A percentile compares a stretch with the other conserved stretches of the same genome.
phyloP scores from a whole-genome alignment of 2,888 invertebrate genomes.

The Notodonta ziczac region DNA sequence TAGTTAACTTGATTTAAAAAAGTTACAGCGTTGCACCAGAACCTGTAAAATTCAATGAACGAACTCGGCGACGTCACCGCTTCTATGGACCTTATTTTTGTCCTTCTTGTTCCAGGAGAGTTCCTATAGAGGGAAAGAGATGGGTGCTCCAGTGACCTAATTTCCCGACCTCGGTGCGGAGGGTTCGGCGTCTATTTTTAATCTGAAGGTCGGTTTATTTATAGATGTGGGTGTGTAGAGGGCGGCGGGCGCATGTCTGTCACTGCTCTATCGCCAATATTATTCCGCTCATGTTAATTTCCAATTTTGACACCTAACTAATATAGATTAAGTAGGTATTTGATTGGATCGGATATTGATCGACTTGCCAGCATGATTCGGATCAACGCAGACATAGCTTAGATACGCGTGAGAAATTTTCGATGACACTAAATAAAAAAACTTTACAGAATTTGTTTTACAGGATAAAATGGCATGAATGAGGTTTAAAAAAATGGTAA shows the following conservation, averaged over 20 bases:
- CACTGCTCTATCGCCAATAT: not conserved
- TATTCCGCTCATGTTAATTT: not conserved
- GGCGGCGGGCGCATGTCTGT: constrained; percentile 10
- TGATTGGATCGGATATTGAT: not conserved
- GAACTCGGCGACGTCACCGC: constrained; percentile 72
- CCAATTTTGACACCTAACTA: not conserved
- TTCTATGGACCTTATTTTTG: constrained; percentile 59
- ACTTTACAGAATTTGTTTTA: too few relatives aligned
- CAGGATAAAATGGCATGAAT: too few relatives aligned
- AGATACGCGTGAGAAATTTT: too few relatives aligned
- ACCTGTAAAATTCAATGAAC: constrained; percentile 81
- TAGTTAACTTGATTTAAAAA: constrained; percentile 5
- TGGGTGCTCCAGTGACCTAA: constrained; percentile 70
- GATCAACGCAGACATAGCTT: too few relatives aligned
- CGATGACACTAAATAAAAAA: too few relatives aligned
- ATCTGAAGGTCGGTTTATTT: constrained; percentile 83
- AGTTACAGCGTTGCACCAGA: constrained; percentile 1
- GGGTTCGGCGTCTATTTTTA: constrained; percentile 82
- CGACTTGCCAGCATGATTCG: too few relatives aligned
- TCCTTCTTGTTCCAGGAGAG: constrained; percentile 49
- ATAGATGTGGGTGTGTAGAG: constrained; percentile 63
- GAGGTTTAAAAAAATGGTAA: too few relatives aligned
- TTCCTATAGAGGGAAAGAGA: constrained; percentile 52
- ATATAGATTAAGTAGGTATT: not conserved
- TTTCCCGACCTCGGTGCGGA: constrained; percentile 79